A percentile compares a stretch with the other conserved stretches of the same genome.
phyloP scores from a whole-genome alignment of 2,888 invertebrate species.

The Globia sparganii region DNA sequence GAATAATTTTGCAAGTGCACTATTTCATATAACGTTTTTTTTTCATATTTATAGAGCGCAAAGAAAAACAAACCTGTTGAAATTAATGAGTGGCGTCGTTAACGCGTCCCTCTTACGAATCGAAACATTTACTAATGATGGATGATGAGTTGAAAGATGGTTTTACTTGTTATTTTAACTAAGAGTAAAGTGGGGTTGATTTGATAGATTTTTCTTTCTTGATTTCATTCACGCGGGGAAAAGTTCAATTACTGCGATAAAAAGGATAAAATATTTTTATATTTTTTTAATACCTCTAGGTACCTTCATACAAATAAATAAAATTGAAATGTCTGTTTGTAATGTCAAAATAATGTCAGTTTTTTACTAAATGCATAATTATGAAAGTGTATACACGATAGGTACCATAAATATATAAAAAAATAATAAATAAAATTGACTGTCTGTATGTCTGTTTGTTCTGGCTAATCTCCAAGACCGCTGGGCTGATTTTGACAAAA shows the following conservation, averaged over 20 bases:
- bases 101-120: constrained; percentile 62
- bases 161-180: constrained; percentile 20
- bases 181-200: background rate
- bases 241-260: background rate
- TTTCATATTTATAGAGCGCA: constrained; percentile 40
- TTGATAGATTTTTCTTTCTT: constrained; percentile 3
- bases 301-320: no score
- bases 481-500: no score
- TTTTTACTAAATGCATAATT: no score
- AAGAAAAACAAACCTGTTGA: constrained; percentile 62
- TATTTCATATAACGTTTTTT: constrained; percentile 20
- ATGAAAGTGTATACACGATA: no score
- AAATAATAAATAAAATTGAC: no score
- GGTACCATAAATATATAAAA: no score
- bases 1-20: background rate
- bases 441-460: no score
- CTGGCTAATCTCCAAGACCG: no score
- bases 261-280: background rate
- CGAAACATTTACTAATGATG: constrained; percentile 62
- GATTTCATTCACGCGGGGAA: background rate
- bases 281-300: background rate
- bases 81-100: constrained; percentile 76
- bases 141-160: constrained; percentile 31
- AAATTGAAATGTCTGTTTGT: no score
- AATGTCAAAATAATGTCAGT: no score